Percentiles rank a stretch among this genome's conserved stretches.
phyloP scores from a whole-genome alignment of 2,888 invertebrate genomes.

The Papilio elwesi region DNA sequence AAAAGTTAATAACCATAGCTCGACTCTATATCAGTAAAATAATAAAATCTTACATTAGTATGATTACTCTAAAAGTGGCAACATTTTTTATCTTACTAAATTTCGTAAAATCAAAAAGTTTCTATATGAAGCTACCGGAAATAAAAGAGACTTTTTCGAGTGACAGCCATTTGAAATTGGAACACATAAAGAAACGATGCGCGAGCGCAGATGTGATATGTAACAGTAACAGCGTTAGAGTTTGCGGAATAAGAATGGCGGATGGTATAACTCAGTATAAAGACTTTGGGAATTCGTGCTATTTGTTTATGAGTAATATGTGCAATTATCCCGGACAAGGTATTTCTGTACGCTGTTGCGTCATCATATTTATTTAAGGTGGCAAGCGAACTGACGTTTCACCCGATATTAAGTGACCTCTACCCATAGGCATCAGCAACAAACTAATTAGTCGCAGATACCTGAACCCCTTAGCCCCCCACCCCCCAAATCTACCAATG shows the following conservation, averaged over 20 bases:
- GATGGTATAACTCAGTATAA: conserved; percentile 48
- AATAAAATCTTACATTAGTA: conserved; percentile 3
- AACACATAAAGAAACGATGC: conserved; percentile 52
- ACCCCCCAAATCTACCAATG: no score
- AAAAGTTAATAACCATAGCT: conserved; percentile 40
- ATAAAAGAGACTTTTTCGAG: not conserved
- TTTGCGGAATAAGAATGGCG: conserved; percentile 55
- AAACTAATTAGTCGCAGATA: conserved; percentile 50
- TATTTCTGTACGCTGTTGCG: no score
- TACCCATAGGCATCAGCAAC: no score
- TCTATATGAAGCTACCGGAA: conserved; percentile 17
- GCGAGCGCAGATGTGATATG: conserved; percentile 50
- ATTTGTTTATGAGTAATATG: conserved; percentile 65
- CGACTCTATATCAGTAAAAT: not conserved
- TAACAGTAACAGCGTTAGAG: conserved; percentile 44
- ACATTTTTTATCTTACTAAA: conserved; percentile 20
- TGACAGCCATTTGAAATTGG: conserved; percentile 51
- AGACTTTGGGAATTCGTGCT: conserved; percentile 63
- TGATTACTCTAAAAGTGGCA: not conserved
- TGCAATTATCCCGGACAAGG: conserved; percentile 63
- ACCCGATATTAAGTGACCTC: no score
- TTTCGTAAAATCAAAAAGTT: conserved; percentile 31
- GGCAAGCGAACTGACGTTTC: no score
- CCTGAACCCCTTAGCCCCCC: no score
- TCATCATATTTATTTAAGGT: not conserved